Evolutionary conservation across 2,888 invertebrate species (phyloP), one percentile per base, ranked within the genome.

Genomic region (Coleophora flavipennella): DNA sequence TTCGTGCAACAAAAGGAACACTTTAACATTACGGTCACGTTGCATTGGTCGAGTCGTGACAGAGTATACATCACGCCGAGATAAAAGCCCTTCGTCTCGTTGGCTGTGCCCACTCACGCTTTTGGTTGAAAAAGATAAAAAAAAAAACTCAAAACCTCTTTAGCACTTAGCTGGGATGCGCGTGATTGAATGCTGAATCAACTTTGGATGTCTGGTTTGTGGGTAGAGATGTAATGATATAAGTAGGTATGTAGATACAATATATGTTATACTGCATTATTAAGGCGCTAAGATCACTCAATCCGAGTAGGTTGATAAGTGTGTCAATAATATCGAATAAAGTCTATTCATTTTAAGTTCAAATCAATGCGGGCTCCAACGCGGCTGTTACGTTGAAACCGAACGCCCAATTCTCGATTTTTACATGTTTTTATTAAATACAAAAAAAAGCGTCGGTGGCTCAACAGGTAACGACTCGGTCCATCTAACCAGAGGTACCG

Each of bases 21-120:
- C 62, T 57, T 63, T 62, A 62, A 66, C 66, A 80, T 80, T 78
- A 73, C 61, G 67, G 80, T 83, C 83, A 84, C 83, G 83, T 83
- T 20, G 6, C 59, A 59, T 56, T 56, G 55, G 57, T 56, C 46
- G 50, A 57, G 67, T 78, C 83, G 81, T 80, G 83, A 83, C 80
- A 75, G 65, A 58, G 65, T 63, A 62, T 78, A 76, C 68, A 73
- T 81, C 78, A 78, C 67, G 67, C 50, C 54, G 67, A 80, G 83
- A 84, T 83, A 83, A 83, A 78, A 70, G 68, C 67, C 67, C 64
- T 67, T 61, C 59, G 64, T 61, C 63, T 58, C 55, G 51, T 52
- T 55, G 50, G 46, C 55, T 55, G 62, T 48, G 61, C 61, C 66
- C 64, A 67, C 72, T 72, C 69, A 69, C 67, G 67, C 56, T 56